phyloP scores from a whole-genome alignment of 2,113 vertebrate genomes.

The Solenodon paradoxus region DNA sequence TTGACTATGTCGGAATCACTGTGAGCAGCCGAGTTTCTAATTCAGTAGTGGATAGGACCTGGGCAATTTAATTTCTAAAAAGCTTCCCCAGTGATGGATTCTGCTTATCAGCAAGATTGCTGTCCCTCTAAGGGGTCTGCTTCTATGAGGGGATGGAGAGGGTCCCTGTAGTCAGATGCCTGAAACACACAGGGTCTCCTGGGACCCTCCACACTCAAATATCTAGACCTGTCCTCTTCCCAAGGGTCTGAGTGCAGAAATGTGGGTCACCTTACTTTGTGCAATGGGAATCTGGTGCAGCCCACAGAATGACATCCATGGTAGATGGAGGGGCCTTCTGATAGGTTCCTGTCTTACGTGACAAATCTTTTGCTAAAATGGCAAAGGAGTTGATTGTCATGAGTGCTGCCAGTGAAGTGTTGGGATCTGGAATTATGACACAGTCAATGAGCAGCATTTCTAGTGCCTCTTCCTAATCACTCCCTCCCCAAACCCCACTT shows the following conservation, averaged over 20 bases:
- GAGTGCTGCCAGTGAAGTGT: neutral
- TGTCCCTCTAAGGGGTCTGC: neutral
- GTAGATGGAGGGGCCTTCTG: neutral
- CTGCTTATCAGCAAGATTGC: neutral
- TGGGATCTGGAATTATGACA: neutral
- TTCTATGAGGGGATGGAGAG: neutral
- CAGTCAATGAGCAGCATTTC: neutral
- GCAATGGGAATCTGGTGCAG: neutral
- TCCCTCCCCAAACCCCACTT: rapidly evolving
- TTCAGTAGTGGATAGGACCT: neutral
- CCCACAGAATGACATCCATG: neutral
- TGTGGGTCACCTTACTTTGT: neutral
- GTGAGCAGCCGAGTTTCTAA: neutral
- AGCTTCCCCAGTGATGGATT: neutral
- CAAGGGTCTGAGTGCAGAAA: neutral
- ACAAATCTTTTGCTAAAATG: neutral
- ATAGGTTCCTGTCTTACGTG: neutral
- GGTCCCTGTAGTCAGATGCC: neutral
- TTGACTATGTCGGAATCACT: rapidly evolving
- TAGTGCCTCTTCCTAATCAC: neutral
- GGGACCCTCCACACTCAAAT: neutral
- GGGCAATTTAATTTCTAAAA: neutral
- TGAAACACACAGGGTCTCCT: neutral
- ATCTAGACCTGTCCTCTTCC: neutral
- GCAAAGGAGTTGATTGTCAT: neutral